A percentile compares a stretch with the other conserved stretches of the same genome.
phyloP scores from a whole-genome alignment of 2,888 invertebrate species.

The Crioceris asparagi region DNA sequence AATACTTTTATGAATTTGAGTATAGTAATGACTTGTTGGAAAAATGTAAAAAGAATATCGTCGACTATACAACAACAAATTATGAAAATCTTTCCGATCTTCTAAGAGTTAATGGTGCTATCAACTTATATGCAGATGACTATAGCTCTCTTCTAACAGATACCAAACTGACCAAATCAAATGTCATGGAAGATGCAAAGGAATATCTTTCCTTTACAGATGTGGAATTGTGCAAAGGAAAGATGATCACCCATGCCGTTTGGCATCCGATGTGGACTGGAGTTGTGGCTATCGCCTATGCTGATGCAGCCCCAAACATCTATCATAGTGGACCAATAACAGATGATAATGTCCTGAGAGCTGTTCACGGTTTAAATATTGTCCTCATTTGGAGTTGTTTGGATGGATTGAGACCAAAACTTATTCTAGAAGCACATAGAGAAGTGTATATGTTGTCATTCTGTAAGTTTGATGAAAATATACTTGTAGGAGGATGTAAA shows the following conservation, averaged over 20 bases:
- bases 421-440: conserved; percentile 55
- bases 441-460: conserved; percentile 56
- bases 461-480: conserved; percentile 57
- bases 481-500: conserved; percentile 58
- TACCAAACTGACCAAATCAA: conserved; percentile 32
- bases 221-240: conserved; percentile 50
- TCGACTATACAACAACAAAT: conserved; percentile 16
- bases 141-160: conserved; percentile 33
- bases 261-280: conserved; percentile 68
- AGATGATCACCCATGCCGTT: conserved; percentile 51
- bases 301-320: conserved; percentile 45
- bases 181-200: conserved; percentile 31
- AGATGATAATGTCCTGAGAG: conserved; percentile 26
- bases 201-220: conserved; percentile 57
- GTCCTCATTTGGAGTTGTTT: conserved; percentile 66
- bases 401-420: conserved; percentile 57
- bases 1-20: conserved; percentile 45
- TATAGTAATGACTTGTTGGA: conserved; percentile 13
- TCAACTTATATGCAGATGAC: conserved; percentile 55
- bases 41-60: conserved; percentile 14
- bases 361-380: conserved; percentile 51
- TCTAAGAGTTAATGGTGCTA: conserved; percentile 27
- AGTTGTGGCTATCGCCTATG: conserved; percentile 55
- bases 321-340: conserved; percentile 31
- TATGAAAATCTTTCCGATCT: conserved; percentile 24